Percentiles rank a stretch among this genome's conserved stretches.
Conservation (phyloP, 2,113 vertebrate genomes). For the Hemichromis elongatus region DNA sequence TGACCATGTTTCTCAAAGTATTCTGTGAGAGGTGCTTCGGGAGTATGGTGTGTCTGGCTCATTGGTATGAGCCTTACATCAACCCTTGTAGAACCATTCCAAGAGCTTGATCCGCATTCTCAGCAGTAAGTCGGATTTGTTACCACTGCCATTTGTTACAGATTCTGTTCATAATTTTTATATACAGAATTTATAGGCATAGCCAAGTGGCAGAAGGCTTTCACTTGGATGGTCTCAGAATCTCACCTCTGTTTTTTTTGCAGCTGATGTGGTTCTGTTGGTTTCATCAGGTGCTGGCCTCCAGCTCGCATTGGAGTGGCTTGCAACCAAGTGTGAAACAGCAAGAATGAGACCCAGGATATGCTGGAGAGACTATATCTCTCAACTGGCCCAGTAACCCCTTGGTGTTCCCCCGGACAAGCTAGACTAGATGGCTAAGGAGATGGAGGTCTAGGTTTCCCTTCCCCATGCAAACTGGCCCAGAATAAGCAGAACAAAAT, state of each 20-base stretch:
- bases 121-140: background rate
- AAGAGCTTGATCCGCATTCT: background rate
- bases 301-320: background rate
- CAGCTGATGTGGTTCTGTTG: background rate
- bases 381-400: background rate
- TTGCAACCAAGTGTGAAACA: background rate
- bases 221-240: background rate
- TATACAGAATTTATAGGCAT: background rate
- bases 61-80: background rate
- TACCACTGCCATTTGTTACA: background rate
- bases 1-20: background rate
- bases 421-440: background rate
- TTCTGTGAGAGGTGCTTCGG: background rate
- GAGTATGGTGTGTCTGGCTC: background rate
- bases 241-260: background rate
- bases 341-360: background rate
- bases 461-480: background rate
- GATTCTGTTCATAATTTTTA: background rate
- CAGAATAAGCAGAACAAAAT: background rate
- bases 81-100: background rate
- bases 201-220: background rate
- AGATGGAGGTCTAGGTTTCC: background rate
- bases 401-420: background rate
- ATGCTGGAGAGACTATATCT: background rate
- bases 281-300: background rate